phyloP scores from a whole-genome alignment of 2,113 vertebrate genomes.

The Poeciliopsis occidentalis region DNA sequence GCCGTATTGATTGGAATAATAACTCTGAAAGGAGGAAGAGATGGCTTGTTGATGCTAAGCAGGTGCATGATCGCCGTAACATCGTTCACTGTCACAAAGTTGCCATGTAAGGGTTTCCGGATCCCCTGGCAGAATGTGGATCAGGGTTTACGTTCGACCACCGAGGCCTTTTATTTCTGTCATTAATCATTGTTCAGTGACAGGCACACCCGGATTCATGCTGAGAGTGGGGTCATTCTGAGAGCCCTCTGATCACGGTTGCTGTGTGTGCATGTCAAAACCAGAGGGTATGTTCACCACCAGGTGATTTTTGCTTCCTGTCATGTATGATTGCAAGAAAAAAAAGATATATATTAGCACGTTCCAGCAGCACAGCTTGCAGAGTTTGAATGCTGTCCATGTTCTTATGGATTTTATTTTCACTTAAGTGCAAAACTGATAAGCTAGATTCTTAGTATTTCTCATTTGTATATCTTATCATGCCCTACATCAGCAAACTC shows the following conservation, averaged over 20 bases:
- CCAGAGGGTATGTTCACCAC: slow-evolving; percentile 30
- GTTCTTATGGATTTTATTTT: not conserved
- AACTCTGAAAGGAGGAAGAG: slow-evolving; percentile 75
- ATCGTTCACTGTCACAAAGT: slow-evolving; percentile 78
- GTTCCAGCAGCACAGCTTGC: not conserved
- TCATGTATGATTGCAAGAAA: slow-evolving; percentile 18
- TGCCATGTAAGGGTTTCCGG: slow-evolving; percentile 73
- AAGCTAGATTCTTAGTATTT: not conserved
- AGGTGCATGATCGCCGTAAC: slow-evolving; percentile 27
- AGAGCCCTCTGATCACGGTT: slow-evolving; percentile 53
- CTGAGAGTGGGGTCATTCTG: slow-evolving; percentile 55
- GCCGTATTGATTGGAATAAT: slow-evolving; percentile 80
- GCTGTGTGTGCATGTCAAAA: slow-evolving; percentile 28
- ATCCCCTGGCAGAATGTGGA: slow-evolving; percentile 49
- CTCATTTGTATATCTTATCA: not conserved
- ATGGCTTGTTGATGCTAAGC: slow-evolving; percentile 77
- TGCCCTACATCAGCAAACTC: not conserved
- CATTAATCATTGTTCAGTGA: slow-evolving; percentile 71
- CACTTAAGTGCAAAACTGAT: not conserved
- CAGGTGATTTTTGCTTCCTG: slow-evolving; percentile 28
- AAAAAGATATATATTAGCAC: not conserved
- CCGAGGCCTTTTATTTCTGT: slow-evolving; percentile 62
- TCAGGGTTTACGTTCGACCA: slow-evolving; percentile 66
- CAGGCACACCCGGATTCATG: slow-evolving; percentile 48
- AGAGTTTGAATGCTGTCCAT: not conserved